phyloP scores from a whole-genome alignment of 2,797 vertebrate species.

The Luscinia megarhynchos region DNA sequence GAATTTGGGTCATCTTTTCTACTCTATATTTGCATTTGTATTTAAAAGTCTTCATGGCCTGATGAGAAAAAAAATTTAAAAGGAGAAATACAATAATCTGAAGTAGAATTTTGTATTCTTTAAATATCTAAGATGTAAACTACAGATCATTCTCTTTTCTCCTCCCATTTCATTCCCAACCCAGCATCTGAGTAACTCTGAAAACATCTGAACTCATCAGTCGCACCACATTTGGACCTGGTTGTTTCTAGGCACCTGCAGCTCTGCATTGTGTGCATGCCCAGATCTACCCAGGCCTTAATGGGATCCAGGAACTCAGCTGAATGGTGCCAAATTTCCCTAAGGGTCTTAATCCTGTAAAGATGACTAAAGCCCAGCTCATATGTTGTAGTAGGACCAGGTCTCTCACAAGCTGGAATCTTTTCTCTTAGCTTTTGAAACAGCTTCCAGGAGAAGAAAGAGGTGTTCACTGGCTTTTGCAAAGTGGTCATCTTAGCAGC shows the following conservation, averaged over 20 bases:
- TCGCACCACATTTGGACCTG: constrained; percentile 42
- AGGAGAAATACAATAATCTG: fast-evolving
- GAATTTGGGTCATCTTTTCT: neutral
- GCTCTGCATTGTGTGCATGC: constrained; percentile 33
- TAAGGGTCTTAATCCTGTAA: constrained; percentile 37
- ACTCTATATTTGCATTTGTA: neutral
- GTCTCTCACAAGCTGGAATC: neutral
- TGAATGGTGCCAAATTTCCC: neutral
- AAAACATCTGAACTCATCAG: constrained; percentile 51
- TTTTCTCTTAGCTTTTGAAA: neutral
- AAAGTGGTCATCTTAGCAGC: neutral
- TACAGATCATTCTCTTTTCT: neutral
- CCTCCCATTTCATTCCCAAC: neutral
- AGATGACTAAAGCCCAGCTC: constrained; percentile 33
- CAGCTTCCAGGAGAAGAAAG: neutral
- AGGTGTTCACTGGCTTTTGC: neutral
- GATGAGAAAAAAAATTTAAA: neutral
- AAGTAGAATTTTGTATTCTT: neutral
- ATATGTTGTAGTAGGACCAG: neutral
- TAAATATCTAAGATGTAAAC: neutral
- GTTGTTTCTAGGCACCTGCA: constrained; percentile 55
- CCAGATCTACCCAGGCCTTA: constrained; percentile 55
- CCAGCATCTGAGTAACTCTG: constrained; percentile 36
- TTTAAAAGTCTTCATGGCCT: neutral
- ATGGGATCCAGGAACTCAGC: constrained; percentile 50